phyloP scores from a whole-genome alignment of 1,140 invertebrate species.

The Cheumatopsyche charites region DNA sequence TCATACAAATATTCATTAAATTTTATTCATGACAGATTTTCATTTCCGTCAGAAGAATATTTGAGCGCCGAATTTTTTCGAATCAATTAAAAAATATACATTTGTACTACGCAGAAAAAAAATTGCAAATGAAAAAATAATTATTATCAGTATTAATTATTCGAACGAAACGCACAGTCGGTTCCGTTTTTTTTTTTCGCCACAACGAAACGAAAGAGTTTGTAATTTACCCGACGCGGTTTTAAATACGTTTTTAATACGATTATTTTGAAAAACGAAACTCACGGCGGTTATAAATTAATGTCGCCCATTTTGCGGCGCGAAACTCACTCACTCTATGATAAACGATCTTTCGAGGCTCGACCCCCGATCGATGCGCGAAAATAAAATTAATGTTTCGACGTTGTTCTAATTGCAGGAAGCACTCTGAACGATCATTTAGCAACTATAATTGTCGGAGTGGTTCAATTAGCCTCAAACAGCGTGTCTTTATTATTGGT shows the following conservation, averaged over 20 bases:
- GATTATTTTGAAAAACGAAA: too few species aligned
- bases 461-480: slow-evolving; percentile 74
- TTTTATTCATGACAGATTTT: slow-evolving; percentile 28
- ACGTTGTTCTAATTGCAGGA: slow-evolving; percentile 50
- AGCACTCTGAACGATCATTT: slow-evolving; percentile 62
- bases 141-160: slow-evolving; percentile 32
- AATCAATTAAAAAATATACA: slow-evolving; percentile 28
- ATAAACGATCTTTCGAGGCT: too few species aligned
- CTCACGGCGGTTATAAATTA: too few species aligned
- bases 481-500: slow-evolving; percentile 69
- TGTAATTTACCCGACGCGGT: background rate
- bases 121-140: slow-evolving; percentile 32
- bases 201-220: background rate
- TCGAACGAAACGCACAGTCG: background rate
- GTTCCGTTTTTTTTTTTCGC: too few species aligned
- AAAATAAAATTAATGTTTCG: too few species aligned
- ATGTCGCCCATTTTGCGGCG: too few species aligned
- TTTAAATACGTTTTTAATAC: too few species aligned
- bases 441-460: slow-evolving; percentile 74
- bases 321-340: too few species aligned
- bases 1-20: slow-evolving; percentile 19
- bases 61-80: background rate
- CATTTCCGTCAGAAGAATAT: slow-evolving; percentile 12
- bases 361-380: too few species aligned
- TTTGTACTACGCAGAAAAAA: slow-evolving; percentile 32